phyloP scores from a whole-genome alignment of 2,888 invertebrate species.

The Hypsopygia costalis region DNA sequence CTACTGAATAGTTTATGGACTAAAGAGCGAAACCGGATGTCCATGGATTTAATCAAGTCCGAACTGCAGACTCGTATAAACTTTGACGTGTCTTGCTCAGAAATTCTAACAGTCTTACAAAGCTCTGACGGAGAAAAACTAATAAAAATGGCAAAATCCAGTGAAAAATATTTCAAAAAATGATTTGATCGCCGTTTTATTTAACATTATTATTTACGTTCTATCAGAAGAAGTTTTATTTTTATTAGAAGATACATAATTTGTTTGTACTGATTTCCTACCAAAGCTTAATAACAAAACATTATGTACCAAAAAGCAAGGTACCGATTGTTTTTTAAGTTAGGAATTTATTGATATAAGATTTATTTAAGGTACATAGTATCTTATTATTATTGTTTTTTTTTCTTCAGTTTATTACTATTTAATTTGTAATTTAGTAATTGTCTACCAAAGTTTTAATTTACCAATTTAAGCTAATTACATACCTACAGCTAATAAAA shows the following conservation, averaged over 20 bases:
- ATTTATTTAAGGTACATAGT: constrained; percentile 6
- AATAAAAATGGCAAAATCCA: constrained; percentile 10
- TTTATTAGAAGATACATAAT: constrained; percentile 6
- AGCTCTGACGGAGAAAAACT: constrained; percentile 6
- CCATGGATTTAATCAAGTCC: constrained; percentile 11
- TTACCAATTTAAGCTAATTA: no score
- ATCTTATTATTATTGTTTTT: constrained; percentile 9
- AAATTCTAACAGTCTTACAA: no score
- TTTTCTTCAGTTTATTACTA: constrained; percentile 7
- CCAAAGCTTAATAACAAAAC: constrained; percentile 8
- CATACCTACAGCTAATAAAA: constrained; percentile 8
- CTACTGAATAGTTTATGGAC: constrained; percentile 12
- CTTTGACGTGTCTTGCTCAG: constrained; percentile 6
- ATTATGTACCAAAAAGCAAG: constrained; percentile 3
- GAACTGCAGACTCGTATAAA: constrained; percentile 11
- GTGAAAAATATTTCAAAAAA: no score
- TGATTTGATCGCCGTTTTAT: constrained; percentile 7
- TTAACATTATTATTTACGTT: constrained; percentile 5
- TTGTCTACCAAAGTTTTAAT: no score
- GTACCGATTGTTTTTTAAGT: neutral
- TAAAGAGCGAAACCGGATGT: constrained; percentile 11
- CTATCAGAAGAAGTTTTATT: constrained; percentile 7
- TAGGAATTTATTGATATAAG: constrained; percentile 7
- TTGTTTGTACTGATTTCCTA: constrained; percentile 7
- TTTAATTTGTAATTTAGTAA: no score